These are phyloP conservation scores for Lasius fuliginosus DNA, from an alignment of 2,888 invertebrate genomes.

Conservation along the genomic window DNA sequence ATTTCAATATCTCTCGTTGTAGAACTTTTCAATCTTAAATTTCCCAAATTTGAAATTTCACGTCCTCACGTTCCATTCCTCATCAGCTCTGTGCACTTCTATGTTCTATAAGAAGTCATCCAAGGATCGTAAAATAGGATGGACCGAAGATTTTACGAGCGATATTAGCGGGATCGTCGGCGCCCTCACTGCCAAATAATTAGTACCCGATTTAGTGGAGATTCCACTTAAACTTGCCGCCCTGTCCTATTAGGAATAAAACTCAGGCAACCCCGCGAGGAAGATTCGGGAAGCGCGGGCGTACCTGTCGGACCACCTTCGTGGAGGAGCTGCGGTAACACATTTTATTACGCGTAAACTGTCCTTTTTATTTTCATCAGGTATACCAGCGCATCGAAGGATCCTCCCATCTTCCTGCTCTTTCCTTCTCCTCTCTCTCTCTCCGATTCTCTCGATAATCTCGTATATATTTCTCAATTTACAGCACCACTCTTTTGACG, in stretches of 20 bases:
- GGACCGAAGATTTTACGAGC: constrained; percentile 79
- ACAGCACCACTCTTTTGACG: neutral
- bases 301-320: constrained; percentile 77
- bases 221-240: constrained; percentile 77
- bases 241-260: constrained; percentile 73
- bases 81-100: constrained; percentile 20
- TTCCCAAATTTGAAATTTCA: constrained; percentile 15
- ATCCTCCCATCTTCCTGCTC: neutral
- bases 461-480: constrained; percentile 9
- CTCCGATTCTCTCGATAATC: constrained; percentile 2
- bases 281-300: constrained; percentile 44
- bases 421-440: constrained; percentile 5
- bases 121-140: constrained; percentile 39
- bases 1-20: neutral
- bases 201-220: constrained; percentile 84
- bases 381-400: constrained; percentile 15
- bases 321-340: constrained; percentile 70
- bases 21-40: neutral
- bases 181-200: constrained; percentile 84
- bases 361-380: constrained; percentile 81
- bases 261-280: constrained; percentile 54
- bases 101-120: constrained; percentile 28
- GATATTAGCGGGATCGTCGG: constrained; percentile 71
- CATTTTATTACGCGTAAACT: constrained; percentile 84
- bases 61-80: neutral